Evolutionary conservation across 2,888 invertebrate species (phyloP), one percentile per base, ranked within the genome.

Genomic region (Dryocosmus kuriphilus): DNA sequence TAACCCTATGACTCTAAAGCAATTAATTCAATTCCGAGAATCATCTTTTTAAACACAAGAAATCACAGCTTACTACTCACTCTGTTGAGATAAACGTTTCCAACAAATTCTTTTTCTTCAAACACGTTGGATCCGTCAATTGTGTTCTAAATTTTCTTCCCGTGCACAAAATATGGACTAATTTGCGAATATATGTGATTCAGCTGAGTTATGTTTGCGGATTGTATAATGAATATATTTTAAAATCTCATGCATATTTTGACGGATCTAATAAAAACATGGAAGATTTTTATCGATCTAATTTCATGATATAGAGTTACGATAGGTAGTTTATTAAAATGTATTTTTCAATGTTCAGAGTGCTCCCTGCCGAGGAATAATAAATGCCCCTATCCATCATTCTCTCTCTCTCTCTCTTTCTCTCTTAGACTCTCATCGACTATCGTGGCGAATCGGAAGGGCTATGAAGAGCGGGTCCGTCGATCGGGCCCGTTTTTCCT

Each of bases 371-470:
- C 67, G 46, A 30, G 67, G 27, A 19, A 46, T 71, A 71, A 71
- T 71, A 71, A 71, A 71, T 71, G 30, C 46, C 46, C 67, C 51
- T 71, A 71, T 71, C 51, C 27, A 41, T 74, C 74, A 35, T 60
- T 57, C 60, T 57, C 30, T 57, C 32, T 73, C n/a, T 22, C 38
- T 63, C 24, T 46, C 22, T 55, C 55, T 35, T 27, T 57, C 35
- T 30, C 14, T 74, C 74, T 57, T 16, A 16, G 41, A 9, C 74
- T 79, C 78, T 77, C 75, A 71, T 67, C 77, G 77, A 81, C 82
- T 82, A 83, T 88, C 88, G 88, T 88, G 86, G 87, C 88, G 88
- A 88, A 88, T 89, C 85, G 86, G 86, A 87, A 79, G 77, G 75
- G 83, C 80, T 80, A 63, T 79, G 79, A 81, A 83, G 76, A 82